phyloP scores from a whole-genome alignment of 2,888 invertebrate species.

The Auanema sp. region DNA sequence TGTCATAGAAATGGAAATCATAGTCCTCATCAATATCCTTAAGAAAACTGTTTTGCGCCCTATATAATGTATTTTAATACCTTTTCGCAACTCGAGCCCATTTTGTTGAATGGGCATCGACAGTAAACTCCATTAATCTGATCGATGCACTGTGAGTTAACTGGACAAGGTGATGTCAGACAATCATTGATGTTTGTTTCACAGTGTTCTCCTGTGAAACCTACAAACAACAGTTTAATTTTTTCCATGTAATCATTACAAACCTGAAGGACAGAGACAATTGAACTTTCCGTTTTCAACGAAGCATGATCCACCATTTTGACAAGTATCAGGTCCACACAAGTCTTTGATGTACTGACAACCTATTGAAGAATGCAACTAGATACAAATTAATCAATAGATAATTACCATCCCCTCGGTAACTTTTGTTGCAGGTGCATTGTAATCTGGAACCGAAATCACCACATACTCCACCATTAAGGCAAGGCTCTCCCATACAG shows the following conservation, averaged over 20 bases:
- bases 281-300: conserved; percentile 70
- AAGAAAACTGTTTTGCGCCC: neutral
- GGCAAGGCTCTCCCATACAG: conserved; percentile 88
- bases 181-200: conserved; percentile 63
- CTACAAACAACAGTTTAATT: conserved; percentile 20
- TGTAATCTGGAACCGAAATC: conserved; percentile 93
- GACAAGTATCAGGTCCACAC: conserved; percentile 85
- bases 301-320: conserved; percentile 88
- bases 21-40: conserved; percentile 88
- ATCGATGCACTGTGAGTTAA: conserved; percentile 56
- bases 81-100: conserved; percentile 92
- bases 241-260: neutral
- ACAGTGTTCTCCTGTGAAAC: conserved; percentile 59
- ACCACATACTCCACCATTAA: conserved; percentile 92
- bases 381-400: neutral
- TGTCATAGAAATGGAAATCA: conserved; percentile 89
- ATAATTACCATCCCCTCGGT: conserved; percentile 10
- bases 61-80: conserved; percentile 9
- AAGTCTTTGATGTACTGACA: conserved; percentile 70
- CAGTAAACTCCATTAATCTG: conserved; percentile 81
- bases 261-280: conserved; percentile 14
- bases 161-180: conserved; percentile 52
- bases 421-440: conserved; percentile 78
- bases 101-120: conserved; percentile 92
- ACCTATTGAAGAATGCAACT: conserved; percentile 13